Conservation (phyloP, 2,888 invertebrate genomes). For the Aphidoletes aphidimyza region DNA sequence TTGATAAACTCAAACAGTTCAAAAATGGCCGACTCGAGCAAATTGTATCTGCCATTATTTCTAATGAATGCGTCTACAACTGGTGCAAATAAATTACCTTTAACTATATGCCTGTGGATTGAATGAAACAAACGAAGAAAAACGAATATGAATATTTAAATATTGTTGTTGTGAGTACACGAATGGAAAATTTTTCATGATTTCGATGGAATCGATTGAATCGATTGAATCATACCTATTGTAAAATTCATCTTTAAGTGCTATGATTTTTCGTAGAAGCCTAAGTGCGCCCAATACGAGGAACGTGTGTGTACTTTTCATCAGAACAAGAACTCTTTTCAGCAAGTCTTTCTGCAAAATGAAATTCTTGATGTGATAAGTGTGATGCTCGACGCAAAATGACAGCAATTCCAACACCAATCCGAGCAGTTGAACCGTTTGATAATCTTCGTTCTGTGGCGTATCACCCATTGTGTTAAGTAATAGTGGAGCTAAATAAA, state of each 20-base stretch:
- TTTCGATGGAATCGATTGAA: neutral
- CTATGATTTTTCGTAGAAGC: conserved; percentile 96
- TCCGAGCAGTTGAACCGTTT: conserved; percentile 94
- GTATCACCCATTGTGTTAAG: conserved; percentile 91
- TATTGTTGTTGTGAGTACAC: neutral
- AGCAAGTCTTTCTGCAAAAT: conserved; percentile 96
- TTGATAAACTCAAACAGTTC: conserved; percentile 99
- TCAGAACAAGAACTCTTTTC: conserved; percentile 92
- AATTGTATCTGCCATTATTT: conserved; percentile 98
- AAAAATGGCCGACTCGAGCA: conserved; percentile 97
- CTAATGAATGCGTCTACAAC: conserved; percentile 95
- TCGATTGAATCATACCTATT: conserved; percentile 69
- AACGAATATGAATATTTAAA: neutral
- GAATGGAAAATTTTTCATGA: conserved; percentile 7
- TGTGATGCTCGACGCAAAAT: conserved; percentile 99
- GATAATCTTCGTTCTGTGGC: conserved; percentile 93
- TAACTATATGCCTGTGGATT: conserved; percentile 82
- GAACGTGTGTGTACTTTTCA: conserved; percentile 97
- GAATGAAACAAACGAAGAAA: neutral
- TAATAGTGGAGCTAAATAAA: conserved; percentile 82
- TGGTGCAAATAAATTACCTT: conserved; percentile 93
- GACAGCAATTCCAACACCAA: conserved; percentile 94
- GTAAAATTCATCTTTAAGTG: conserved; percentile 98
- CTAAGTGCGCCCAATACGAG: conserved; percentile 95
- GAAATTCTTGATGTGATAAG: conserved; percentile 98